A percentile compares a stretch with the other conserved stretches of the same genome.
phyloP scores from a whole-genome alignment of 2,888 invertebrate species.

The Buathra laborator region DNA sequence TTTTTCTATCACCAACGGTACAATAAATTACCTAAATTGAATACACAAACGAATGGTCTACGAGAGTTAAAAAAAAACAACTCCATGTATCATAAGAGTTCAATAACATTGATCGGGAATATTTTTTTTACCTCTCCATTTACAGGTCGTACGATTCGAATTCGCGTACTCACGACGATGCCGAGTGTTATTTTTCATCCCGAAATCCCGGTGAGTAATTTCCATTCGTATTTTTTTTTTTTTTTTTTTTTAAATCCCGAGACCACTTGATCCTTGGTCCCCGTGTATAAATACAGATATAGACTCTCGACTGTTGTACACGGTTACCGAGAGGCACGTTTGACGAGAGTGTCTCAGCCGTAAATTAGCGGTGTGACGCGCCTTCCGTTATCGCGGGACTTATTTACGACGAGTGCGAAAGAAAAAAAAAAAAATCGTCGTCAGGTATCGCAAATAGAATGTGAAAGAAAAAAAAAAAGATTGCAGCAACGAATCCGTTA shows the following conservation, averaged over 20 bases:
- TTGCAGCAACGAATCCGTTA: neutral
- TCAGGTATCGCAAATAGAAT: constrained; percentile 31
- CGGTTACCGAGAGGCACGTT: neutral
- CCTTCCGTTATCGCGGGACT: constrained; percentile 31
- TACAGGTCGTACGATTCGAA: neutral
- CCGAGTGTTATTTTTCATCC: neutral
- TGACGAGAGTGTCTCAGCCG: neutral
- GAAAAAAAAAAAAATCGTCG: neutral
- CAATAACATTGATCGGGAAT: neutral
- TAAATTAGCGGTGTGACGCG: constrained; percentile 40
- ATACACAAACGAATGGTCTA: constrained; percentile 1
- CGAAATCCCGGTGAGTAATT: neutral
- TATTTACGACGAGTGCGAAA: constrained; percentile 40
- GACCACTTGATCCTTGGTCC: constrained; percentile 57
- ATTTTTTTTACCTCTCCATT: neutral
- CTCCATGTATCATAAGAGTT: neutral
- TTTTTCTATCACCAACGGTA: constrained; percentile 48
- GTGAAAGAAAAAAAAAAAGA: constrained; percentile 16
- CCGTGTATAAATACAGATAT: constrained; percentile 24
- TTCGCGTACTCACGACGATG: neutral
- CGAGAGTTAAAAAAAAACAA: constrained; percentile 7
- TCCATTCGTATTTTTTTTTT: neutral
- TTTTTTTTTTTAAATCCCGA: constrained; percentile 11
- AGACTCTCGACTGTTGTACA: neutral
- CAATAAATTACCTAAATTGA: constrained; percentile 42